Conservation (phyloP, 2,113 vertebrate species). For the Elephas maximus region DNA sequence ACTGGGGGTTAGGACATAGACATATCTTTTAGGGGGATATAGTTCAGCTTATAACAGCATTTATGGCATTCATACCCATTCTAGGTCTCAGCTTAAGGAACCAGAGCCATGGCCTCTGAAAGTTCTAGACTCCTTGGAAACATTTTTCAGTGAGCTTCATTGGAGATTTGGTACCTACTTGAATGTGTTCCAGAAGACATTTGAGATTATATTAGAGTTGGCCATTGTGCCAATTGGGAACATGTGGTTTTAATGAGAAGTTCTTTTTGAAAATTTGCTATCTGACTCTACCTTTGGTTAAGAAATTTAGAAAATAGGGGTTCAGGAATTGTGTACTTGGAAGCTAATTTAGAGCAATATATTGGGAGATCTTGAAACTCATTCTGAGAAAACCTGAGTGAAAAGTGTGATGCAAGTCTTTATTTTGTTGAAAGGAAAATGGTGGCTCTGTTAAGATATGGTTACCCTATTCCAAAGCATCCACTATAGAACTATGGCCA, state of each 20-base stretch:
- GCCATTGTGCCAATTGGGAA: neutral
- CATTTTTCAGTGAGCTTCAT: neutral
- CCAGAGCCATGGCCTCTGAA: slow-evolving; percentile 8
- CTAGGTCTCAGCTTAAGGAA: neutral
- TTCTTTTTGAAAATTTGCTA: slow-evolving; percentile 26
- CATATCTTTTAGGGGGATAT: neutral
- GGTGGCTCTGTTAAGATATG: neutral
- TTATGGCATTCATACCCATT: neutral
- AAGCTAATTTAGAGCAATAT: slow-evolving; percentile 15
- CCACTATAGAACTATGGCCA: neutral
- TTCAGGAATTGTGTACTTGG: neutral
- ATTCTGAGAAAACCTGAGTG: neutral
- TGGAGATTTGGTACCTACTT: neutral
- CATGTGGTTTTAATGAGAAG: neutral
- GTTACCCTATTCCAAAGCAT: neutral
- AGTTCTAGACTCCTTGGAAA: neutral
- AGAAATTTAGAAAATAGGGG: slow-evolving; percentile 4
- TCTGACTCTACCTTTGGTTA: slow-evolving; percentile 32
- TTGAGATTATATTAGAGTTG: neutral
- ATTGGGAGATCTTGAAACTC: neutral
- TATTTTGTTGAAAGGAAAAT: slow-evolving; percentile 26
- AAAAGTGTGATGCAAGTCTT: neutral
- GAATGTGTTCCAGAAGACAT: slow-evolving; percentile 18
- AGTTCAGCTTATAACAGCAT: neutral
- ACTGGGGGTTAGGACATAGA: neutral